These are phyloP conservation scores for Octodonta nipae DNA, from an alignment of 2,888 invertebrate species.

Conservation along the genomic window DNA sequence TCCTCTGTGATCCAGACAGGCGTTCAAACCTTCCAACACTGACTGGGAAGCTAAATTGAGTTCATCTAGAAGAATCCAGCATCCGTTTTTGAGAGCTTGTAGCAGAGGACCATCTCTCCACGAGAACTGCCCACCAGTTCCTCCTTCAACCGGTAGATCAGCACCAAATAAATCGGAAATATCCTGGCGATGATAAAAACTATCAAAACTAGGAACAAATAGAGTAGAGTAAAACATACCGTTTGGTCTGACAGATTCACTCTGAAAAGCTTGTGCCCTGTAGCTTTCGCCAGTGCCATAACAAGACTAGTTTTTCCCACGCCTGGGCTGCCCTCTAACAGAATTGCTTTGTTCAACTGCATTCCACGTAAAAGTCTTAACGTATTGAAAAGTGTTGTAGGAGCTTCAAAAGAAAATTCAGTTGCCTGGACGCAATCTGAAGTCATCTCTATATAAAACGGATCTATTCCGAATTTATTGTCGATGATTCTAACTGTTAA, in stretches of 20 bases:
- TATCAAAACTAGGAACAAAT: neutral
- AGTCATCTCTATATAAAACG: slow-evolving; percentile 59
- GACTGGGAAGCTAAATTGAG: slow-evolving; percentile 96
- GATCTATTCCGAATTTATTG: slow-evolving; percentile 56
- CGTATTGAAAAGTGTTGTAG: slow-evolving; percentile 69
- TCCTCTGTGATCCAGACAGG: slow-evolving; percentile 93
- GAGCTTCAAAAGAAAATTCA: slow-evolving; percentile 60
- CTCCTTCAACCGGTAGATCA: slow-evolving; percentile 88
- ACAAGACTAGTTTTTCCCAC: slow-evolving; percentile 96
- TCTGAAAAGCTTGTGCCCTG: slow-evolving; percentile 73
- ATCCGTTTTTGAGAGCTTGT: slow-evolving; percentile 77
- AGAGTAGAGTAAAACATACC: slow-evolving; percentile 39
- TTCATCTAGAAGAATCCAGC: slow-evolving; percentile 96
- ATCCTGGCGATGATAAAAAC: no score
- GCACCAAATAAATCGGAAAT: slow-evolving; percentile 95
- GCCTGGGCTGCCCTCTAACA: slow-evolving; percentile 94
- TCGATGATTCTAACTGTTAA: slow-evolving; percentile 28
- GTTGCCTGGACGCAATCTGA: slow-evolving; percentile 21
- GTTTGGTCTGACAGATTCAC: slow-evolving; percentile 99
- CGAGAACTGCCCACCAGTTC: slow-evolving; percentile 70
- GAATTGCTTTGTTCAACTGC: slow-evolving; percentile 79
- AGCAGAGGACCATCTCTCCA: slow-evolving; percentile 96
- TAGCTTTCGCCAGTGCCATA: slow-evolving; percentile 70
- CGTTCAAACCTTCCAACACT: slow-evolving; percentile 94
- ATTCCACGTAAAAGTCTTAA: slow-evolving; percentile 75